A percentile compares a stretch with the other conserved stretches of the same genome.
phyloP scores from a whole-genome alignment of 2,888 invertebrate species.

The Melangyna quadrimaculata region DNA sequence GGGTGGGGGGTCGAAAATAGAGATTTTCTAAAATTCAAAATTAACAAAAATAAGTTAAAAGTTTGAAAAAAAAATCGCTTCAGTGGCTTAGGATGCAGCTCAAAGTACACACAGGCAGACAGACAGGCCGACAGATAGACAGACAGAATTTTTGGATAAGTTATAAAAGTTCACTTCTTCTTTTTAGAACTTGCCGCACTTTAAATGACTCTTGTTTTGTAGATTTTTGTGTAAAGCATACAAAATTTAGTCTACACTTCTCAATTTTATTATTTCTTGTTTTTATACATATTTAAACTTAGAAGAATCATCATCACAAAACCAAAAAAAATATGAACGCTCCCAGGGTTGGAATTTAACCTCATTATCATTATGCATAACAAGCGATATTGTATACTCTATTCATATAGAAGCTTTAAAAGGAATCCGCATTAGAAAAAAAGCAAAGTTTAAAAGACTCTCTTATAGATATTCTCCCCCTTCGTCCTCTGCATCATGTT shows the following conservation, averaged over 20 bases:
- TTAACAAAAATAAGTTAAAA: too few relatives aligned
- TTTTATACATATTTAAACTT: background rate
- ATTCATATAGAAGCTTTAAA: background rate
- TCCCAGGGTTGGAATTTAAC: background rate
- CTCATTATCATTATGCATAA: conserved; percentile 3
- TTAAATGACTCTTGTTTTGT: background rate
- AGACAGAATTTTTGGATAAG: too few relatives aligned
- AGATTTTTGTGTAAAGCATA: background rate
- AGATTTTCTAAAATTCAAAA: too few relatives aligned
- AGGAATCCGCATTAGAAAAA: background rate
- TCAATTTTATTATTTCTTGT: too few relatives aligned
- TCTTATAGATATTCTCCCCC: background rate
- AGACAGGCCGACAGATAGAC: too few relatives aligned
- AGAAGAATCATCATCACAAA: background rate
- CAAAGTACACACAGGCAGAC: too few relatives aligned
- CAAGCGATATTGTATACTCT: background rate
- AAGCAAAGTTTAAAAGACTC: background rate
- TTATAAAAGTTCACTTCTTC: too few relatives aligned
- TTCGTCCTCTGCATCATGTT: too few relatives aligned
- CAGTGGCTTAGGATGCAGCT: too few relatives aligned
- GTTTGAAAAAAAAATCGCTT: too few relatives aligned
- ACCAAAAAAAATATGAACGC: background rate
- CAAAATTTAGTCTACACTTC: background rate
- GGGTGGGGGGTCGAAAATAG: too few relatives aligned
- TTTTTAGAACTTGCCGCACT: background rate